These are phyloP conservation scores for Perithous albicinctus DNA, from an alignment of 2,888 invertebrate species.

Conservation along the genomic window DNA sequence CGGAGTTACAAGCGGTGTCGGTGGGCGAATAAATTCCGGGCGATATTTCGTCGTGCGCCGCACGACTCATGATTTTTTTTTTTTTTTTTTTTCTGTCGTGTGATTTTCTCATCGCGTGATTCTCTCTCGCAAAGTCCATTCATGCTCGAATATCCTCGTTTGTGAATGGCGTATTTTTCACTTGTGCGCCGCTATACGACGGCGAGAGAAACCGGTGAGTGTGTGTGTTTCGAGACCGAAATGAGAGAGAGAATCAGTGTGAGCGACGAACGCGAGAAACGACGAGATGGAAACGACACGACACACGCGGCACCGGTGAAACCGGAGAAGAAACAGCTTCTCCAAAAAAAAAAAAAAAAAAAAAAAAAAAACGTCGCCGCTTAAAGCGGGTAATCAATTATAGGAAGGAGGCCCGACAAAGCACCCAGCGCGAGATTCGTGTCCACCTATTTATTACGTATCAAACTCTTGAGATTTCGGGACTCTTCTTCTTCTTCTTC, in stretches of 20 bases:
- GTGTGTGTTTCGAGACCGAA: too few species aligned
- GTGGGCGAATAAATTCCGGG: constrained; percentile 26
- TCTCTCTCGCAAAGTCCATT: constrained; percentile 70
- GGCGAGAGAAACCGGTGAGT: too few species aligned
- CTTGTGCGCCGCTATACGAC: too few species aligned
- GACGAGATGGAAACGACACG: constrained; percentile 24
- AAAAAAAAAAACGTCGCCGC: constrained; percentile 34
- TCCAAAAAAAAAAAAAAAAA: too few species aligned
- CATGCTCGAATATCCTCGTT: constrained; percentile 70
- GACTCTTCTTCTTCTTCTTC: constrained; percentile 24
- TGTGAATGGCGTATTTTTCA: constrained; percentile 75
- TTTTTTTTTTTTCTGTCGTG: neutral
- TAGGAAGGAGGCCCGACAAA: constrained; percentile 35
- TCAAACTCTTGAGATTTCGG: constrained; percentile 69
- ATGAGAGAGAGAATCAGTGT: too few species aligned
- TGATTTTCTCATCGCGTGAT: constrained; percentile 33
- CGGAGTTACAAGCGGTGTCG: constrained; percentile 15
- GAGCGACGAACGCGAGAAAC: too few species aligned
- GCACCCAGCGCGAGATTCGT: constrained; percentile 28
- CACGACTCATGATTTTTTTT: too few species aligned
- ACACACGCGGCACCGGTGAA: constrained; percentile 40
- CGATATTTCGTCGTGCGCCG: constrained; percentile 34
- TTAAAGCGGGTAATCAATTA: constrained; percentile 40
- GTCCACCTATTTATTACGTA: constrained; percentile 71
- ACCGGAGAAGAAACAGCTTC: constrained; percentile 32